Base-by-base conservation (phyloP, 2,888 invertebrate genomes). In the Acanthacorydalis orientalis region DNA sequence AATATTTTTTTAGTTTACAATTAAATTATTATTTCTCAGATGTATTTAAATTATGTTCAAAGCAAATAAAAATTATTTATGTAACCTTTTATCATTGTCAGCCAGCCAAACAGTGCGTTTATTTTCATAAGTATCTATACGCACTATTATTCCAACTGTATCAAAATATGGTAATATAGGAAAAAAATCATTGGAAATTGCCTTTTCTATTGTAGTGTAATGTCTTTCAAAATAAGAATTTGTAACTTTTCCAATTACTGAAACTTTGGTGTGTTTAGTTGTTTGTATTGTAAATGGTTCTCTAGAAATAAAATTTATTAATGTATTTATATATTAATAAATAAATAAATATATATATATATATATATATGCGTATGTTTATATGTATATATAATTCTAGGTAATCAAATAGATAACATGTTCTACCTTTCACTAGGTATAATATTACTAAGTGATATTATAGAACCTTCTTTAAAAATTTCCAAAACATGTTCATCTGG, bases 141-240 rank as follows among this genome's bases (percentile, higher is more conserved):
- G 62, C 23, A 80, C 69, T 37, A 86, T 70, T 2, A 83, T 56
- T 1, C 86, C 87, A 4, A 79, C 73, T 9, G 80, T 76, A 63
- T 88, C 87, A 52, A 85, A 70, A 69, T 87, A 87, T 51, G 76
- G 74, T 57, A 77, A 80, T 9, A 60, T 51, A 4, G 74, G 69
- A 49, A 60, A 57, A 51, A 68, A 68, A 39, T 56, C 59, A 14
- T 53, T 45, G 14, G 58, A 54, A 6, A 53, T 51, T 23, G 77
- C 56, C 49, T 74, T 68, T 52, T 63, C 61, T 48, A 80, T 69
- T n/a, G 61, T 56, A 14, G 62, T 53, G 11, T 12, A 47, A 50
- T 34, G 48, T 48, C 8, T 16, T 9, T 12, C 31, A 10, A 39
- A 50, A 54, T 47, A 15, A 4, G 38, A 46, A 31, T 42, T 33